Conservation (phyloP, 2,113 vertebrate species). For the Spermophilus dauricus region DNA sequence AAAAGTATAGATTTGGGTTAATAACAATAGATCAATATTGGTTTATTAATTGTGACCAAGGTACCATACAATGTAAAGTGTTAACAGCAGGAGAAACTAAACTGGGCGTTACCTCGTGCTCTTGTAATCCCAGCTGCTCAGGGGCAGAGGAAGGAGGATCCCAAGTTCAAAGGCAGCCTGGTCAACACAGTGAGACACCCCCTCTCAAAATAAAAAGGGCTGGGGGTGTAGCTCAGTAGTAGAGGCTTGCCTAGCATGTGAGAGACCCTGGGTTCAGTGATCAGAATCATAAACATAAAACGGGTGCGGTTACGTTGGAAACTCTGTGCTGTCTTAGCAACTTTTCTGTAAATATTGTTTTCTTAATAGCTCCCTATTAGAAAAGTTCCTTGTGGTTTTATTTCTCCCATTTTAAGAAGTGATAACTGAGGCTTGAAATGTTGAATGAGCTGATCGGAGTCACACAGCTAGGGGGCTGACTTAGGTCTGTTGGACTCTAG, state of each 20-base stretch:
- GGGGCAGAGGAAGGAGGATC: no score
- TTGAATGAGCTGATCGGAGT: not conserved
- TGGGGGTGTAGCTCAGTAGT: no score
- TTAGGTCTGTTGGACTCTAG: not conserved
- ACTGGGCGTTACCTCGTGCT: no score
- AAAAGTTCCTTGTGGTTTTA: not conserved
- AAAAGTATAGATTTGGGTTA: not conserved
- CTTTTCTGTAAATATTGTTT: not conserved
- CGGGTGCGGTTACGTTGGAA: not conserved
- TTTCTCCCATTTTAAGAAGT: conserved; percentile 27
- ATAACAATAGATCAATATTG: not conserved
- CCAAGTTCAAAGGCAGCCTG: no score
- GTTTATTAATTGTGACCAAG: not conserved
- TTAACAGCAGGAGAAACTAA: not conserved
- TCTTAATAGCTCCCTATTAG: not conserved
- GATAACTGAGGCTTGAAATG: not conserved
- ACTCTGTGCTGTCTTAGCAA: not conserved
- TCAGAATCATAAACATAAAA: no score
- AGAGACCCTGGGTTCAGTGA: no score
- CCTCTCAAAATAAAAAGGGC: no score
- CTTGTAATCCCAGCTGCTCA: no score
- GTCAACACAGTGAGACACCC: no score
- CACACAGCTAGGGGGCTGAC: rapidly evolving
- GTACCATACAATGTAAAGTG: not conserved
- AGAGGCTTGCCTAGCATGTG: no score